Evolutionary conservation across 2,888 invertebrate species (phyloP), one percentile per base, ranked within the genome.

Genomic region (Ommatoiulus sabulosus): DNA sequence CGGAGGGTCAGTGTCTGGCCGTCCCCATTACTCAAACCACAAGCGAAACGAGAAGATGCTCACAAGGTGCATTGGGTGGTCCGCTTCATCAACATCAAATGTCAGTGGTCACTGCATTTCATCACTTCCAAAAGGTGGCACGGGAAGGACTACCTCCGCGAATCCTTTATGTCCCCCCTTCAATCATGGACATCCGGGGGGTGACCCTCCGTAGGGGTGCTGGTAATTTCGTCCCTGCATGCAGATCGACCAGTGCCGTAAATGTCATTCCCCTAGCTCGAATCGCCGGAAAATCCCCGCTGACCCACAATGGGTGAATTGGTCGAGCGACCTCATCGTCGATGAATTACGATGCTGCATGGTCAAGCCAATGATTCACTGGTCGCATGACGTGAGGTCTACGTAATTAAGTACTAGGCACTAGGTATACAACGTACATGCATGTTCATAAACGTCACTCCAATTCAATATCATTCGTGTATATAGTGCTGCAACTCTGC

Each of bases 21-120:
- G 24, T 72, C 72, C 72, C 20, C 63, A 72, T 72, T 72, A 72
- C 20, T 72, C 72, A 72, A 72, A 72, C 72, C 72, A 24, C 72
- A 3, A 72, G 20, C 72, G 8, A 72, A 72, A 24, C 24, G 20
- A 24, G 20, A 52, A n/a, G 72, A 72, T 72, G 8, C 72, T 72
- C 72, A 72, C 8, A 15, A 35, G 8, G 72, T 20, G 20, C 24
- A 0, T 72, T 72, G 72, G 72, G 72, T 72, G 72, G 72, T 72
- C 72, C 72, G 72, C 72, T 72, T 72, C 72, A 72, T 72, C 72
- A 72, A 72, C 72, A 72, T 72, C 72, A 72, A 10, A 72, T 72
- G 72, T 72, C 72, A 72, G 72, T 72, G 72, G 72, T 72, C 72
- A 72, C 72, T 20, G 20, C 72, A 72, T 72, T 72, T 72, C 72